A percentile compares a stretch with the other conserved stretches of the same genome.
Conservation (phyloP, 2,113 vertebrate genomes). For the Notothenia rossii region DNA sequence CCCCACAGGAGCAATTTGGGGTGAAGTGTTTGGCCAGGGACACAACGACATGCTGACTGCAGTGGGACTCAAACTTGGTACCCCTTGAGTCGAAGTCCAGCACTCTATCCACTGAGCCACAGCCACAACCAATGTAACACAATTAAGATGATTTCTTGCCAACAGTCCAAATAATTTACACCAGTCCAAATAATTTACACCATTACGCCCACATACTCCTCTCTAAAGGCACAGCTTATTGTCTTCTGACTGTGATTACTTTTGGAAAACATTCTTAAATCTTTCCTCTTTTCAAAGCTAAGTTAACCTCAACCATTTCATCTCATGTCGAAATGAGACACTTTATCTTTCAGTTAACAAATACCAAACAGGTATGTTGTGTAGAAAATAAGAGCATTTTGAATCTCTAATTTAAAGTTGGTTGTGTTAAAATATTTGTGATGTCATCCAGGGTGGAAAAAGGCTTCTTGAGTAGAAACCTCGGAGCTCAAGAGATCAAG, state of each 20-base stretch:
- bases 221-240: background rate
- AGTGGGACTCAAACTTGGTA: too few relatives aligned
- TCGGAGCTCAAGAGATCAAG: background rate
- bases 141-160: conserved; percentile 40
- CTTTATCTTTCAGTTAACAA: background rate
- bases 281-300: background rate
- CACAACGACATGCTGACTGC: too few relatives aligned
- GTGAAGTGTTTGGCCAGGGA: too few relatives aligned
- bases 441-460: conserved; percentile 8
- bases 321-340: background rate
- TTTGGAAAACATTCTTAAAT: background rate
- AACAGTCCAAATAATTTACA: conserved; percentile 45
- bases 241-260: background rate
- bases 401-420: background rate
- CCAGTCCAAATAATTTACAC: conserved; percentile 39
- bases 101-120: too few relatives aligned
- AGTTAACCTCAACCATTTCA: background rate
- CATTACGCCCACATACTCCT: background rate
- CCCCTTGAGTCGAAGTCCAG: too few relatives aligned
- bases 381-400: background rate
- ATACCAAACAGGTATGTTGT: background rate
- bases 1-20: too few relatives aligned
- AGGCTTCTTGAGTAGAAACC: background rate
- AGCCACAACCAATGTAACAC: background rate
- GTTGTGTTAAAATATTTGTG: background rate